These are phyloP conservation scores for Drosophila pandora DNA, from an alignment of 1,140 invertebrate genomes.

Conservation along the genomic window DNA sequence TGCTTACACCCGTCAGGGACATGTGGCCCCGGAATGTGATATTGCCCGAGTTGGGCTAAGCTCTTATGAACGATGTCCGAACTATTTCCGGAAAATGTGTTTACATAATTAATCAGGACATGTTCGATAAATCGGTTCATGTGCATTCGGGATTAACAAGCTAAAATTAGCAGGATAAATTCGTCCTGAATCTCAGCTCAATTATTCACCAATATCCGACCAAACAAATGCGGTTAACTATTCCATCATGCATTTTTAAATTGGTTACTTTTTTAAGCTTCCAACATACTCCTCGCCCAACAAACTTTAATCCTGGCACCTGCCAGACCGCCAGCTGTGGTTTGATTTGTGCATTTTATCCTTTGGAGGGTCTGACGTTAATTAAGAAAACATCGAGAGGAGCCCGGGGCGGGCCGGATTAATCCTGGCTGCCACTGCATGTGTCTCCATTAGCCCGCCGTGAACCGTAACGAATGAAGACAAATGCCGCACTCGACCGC, in stretches of 20 bases:
- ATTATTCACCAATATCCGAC: constrained; percentile 20
- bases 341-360: constrained; percentile 44
- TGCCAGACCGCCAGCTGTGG: constrained; percentile 12
- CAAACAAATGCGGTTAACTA: not conserved
- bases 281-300: not conserved
- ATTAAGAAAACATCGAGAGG: constrained; percentile 33
- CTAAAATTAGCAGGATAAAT: constrained; percentile 18
- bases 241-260: not conserved
- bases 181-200: constrained; percentile 12
- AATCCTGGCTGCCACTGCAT: constrained; percentile 48
- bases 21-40: constrained; percentile 13
- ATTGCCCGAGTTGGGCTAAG: constrained; percentile 10
- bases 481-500: constrained; percentile 60
- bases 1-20: constrained; percentile 45
- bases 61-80: not conserved
- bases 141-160: constrained; percentile 12
- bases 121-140: constrained; percentile 17
- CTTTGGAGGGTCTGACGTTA: constrained; percentile 29
- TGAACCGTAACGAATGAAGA: constrained; percentile 63
- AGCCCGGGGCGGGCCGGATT: constrained; percentile 16
- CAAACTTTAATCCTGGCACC: not conserved
- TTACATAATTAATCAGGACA: constrained; percentile 41
- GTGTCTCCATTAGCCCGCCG: constrained; percentile 63
- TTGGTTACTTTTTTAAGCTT: not conserved
- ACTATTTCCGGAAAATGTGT: constrained; percentile 22